Evolutionary conservation across 2,797 vertebrate species (phyloP), one percentile per base, ranked within the genome.

Genomic region (Enteromius trimaculatus): DNA sequence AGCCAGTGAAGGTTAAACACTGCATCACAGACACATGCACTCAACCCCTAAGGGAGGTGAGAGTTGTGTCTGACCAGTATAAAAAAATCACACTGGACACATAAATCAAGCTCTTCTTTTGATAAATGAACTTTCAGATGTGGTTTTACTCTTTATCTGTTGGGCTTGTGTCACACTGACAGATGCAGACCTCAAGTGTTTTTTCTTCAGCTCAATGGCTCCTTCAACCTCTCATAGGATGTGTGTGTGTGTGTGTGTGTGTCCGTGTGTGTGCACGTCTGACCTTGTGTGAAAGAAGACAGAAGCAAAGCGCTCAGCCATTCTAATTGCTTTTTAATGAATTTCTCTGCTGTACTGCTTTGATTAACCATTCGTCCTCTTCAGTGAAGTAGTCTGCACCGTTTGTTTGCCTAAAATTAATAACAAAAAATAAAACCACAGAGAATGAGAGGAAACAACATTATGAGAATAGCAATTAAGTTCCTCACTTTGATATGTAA

Each of bases 301-400:
- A 85, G 87, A 91, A 89, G 60, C 77, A 84, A 71, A 90, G 90
- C 89, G 84, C 90, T 92, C 89, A 90, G 84, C 79, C 86, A 86
- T 79, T 89, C 82, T 92, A 92, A 93, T 93, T 89, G 88, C 89
- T 87, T 92, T 93, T 92, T 93, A 92, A 93, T 92, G 91, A 92
- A 88, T 87, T 72, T 88, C 83, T 70, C 81, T 87, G 82, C 37
- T 89, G 84, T 91, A 90, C 87, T 87, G 87, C 87, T 90, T 86
- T 91, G 89, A 93, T 92, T 92, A 91, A 93, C 90, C 6, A 88
- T 90, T 85, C 74, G 66, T 88, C 86, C 89, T 88, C 90, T 91
- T 90, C 88, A 88, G 83, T 90, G 86, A 92, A 92, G 91, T 84
- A 88, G 84, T 77, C 83, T 42, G 84, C 86, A 10, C 83, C 86